Evolutionary conservation across 2,888 invertebrate species (phyloP).

Genomic region (Osedax frankpressi): DNA sequence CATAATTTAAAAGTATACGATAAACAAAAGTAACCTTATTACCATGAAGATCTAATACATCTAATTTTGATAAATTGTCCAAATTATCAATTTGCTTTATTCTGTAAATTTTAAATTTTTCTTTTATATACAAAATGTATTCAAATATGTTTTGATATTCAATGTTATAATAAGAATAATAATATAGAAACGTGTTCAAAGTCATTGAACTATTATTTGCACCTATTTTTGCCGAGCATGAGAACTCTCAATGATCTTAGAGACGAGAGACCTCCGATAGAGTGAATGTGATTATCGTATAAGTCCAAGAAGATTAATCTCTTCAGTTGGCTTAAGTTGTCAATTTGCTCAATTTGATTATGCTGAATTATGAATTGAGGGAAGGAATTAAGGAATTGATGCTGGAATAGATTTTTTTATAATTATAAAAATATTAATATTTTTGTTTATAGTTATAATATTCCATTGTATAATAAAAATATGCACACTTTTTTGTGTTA

Average conservation of each 20-base stretch:
- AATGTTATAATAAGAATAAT: no score
- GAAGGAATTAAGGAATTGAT: no score
- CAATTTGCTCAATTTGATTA: constrained; percentile 66
- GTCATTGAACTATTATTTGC: no score
- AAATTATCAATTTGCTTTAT: constrained; percentile 63
- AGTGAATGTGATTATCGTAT: constrained; percentile 84
- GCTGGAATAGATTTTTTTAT: no score
- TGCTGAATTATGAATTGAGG: no score
- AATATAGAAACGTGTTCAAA: neutral
- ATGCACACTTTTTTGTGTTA: no score
- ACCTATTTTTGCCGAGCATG: constrained; percentile 81
- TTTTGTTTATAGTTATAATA: no score
- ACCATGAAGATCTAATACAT: constrained; percentile 82
- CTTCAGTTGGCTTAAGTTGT: constrained; percentile 56
- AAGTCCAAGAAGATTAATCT: constrained; percentile 80
- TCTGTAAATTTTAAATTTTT: no score
- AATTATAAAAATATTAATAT: no score
- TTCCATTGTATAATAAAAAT: no score
- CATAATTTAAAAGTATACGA: neutral
- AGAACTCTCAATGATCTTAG: constrained; percentile 70
- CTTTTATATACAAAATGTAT: neutral
- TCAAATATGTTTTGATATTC: no score
- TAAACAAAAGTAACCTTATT: constrained; percentile 50
- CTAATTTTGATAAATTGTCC: constrained; percentile 60
- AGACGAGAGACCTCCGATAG: constrained; percentile 64